Evolutionary conservation across 2,797 vertebrate species (phyloP).

Genomic region (Myotis vivesi): DNA sequence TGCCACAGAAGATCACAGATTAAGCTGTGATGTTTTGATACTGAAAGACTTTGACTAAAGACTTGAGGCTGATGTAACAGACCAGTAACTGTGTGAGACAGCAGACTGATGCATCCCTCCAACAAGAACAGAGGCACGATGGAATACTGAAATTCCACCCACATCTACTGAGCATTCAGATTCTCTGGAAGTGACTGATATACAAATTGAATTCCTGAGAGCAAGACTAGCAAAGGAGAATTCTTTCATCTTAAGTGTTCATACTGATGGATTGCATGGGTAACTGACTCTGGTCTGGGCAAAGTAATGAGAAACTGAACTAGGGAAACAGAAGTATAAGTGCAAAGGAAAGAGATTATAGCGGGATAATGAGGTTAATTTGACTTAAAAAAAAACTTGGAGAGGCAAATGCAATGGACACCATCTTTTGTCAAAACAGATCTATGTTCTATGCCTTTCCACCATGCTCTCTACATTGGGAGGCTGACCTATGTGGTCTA

Average conservation of each 20-base stretch:
- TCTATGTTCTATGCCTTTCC: background rate
- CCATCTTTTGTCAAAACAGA: background rate
- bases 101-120: background rate
- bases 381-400: background rate
- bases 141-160: background rate
- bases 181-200: background rate
- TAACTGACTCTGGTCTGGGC: background rate
- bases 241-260: background rate
- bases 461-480: background rate
- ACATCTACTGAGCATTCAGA: background rate
- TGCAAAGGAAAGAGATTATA: background rate
- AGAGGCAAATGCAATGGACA: background rate
- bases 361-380: background rate
- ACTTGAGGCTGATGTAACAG: background rate
- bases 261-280: background rate
- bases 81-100: background rate
- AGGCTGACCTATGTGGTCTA: background rate
- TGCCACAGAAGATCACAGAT: constrained; percentile 31
- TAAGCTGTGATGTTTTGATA: constrained; percentile 1
- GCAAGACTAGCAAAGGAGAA: background rate
- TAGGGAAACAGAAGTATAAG: background rate
- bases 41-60: constrained; percentile 28
- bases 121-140: background rate
- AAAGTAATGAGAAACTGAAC: background rate
- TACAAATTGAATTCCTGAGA: background rate